Base-by-base conservation (phyloP, 2,888 invertebrate species). In the Leptinotarsa haldemani region DNA sequence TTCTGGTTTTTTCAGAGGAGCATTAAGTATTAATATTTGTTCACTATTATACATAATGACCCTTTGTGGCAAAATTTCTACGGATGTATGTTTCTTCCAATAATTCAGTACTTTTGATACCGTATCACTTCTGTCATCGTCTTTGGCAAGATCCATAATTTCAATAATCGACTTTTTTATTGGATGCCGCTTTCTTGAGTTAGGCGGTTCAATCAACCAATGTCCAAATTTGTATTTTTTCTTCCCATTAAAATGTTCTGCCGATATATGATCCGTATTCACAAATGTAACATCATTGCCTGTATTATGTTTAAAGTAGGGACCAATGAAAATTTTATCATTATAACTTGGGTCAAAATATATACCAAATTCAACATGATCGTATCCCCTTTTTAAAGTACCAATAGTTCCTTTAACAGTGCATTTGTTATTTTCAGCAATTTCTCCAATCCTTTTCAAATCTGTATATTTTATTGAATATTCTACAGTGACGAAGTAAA, bases 391-490 rank as follows among this genome's bases (percentile, higher is more conserved):
- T 16, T 75, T 68, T 20, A 86, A 72, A 56, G 80, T 74, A 1
- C 74, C 56, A 47, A 83, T 83, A 72, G 76, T 79, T 61, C 90
- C 81, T 75, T 88, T 84, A 9, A 91, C 88, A 2, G 91, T 90
- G 85, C 88, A 89, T 5, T 85, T 84, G 18, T 87, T 85, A n/a
- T 84, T 78, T 72, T 88, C 85, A 12, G 91, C 89, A 58, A 90
- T 88, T 75, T 86, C 85, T 48, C 90, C 88, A 46, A 90, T 88
- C 75, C 87, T 88, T 61, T 88, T 80, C 77, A 92, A 86, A 81
- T 90, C 87, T 3, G 82, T 89, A 72, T 88, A 89, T 9, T 56
- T 56, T 1, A 91, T 90, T 72, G 89, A 89, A 82, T 90, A 90
- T 1, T 89, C 88, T 80, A 86, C 88, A 61, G 86, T 87, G 73